These are phyloP conservation scores for Oreochromis spilurus DNA, from an alignment of 2,113 vertebrate genomes.

Conservation along the genomic window DNA sequence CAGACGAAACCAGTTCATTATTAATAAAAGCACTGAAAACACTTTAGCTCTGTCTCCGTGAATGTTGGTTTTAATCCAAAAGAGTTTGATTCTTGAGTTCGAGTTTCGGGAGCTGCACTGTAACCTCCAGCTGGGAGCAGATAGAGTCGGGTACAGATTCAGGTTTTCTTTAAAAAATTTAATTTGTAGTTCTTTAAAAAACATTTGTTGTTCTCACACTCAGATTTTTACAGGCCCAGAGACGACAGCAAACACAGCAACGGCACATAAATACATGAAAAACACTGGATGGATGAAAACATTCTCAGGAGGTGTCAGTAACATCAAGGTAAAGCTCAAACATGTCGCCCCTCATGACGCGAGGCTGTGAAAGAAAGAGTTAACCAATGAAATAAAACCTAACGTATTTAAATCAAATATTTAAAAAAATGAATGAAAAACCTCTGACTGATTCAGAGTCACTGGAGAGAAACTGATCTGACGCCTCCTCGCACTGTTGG, in stretches of 20 bases:
- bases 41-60: background rate
- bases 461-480: background rate
- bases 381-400: background rate
- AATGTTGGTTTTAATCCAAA: background rate
- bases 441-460: background rate
- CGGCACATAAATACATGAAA: slow-evolving; percentile 24
- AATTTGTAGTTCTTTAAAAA: background rate
- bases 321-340: slow-evolving; percentile 22
- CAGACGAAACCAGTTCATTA: slow-evolving; percentile 46
- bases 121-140: background rate
- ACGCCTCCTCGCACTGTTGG: background rate
- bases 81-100: background rate
- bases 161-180: background rate
- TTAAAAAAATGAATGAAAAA: background rate
- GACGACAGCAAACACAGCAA: background rate
- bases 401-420: background rate
- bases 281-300: background rate
- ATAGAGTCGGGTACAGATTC: background rate
- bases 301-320: slow-evolving; percentile 71
- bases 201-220: background rate
- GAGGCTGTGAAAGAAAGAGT: background rate
- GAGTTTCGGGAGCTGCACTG: background rate
- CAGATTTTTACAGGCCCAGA: background rate
- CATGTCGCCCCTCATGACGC: background rate
- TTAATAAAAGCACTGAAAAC: slow-evolving; percentile 46